Evolutionary conservation across 2,113 vertebrate genomes (phyloP), one percentile per base, ranked within the genome.

Genomic region (Glareola pratincola): DNA sequence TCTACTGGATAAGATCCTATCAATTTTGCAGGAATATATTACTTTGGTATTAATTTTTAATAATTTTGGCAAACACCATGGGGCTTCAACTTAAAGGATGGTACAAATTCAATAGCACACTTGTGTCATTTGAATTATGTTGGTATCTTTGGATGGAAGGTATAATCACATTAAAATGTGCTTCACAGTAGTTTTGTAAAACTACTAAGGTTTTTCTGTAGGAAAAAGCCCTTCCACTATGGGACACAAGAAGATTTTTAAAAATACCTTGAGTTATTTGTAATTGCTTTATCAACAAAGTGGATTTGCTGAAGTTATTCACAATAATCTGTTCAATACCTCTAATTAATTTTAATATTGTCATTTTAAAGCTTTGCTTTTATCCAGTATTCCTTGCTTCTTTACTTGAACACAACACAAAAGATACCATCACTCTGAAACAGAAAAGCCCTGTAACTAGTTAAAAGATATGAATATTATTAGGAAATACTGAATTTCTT

Each of bases 1-100:
- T 93, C 53, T 94, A 69, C 57, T 83, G 81, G 84, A 75, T 79
- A 96, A 84, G 29, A 78, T 85, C 32, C 69, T 96, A 92, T 94
- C 82, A 96, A 34, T 97, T 87, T 94, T 92, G 3, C 23, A 94
- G 57, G 62, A 93, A 80, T 81, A 62, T 34, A 56, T 43, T 92
- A 60, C 57, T 96, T 96, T 77, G 41, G 84, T 87, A 78, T 86
- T 62, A 77, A 72, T 69, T 92, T 96, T 89, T 72, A n/a, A 50
- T 90, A 56, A 50, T 79, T 84, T 95, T 96, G 86, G n/a, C 77
- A 76, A 66, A 68, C 23, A 96, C 30, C 23, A 20, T 51, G 81
- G 30, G 36, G 19, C 53, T 72, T 96, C 54, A 69, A 79, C 63
- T 73, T n/a, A 84, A 83, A 88, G 66, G 36, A 67, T 51, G 47